phyloP scores from a whole-genome alignment of 2,797 vertebrate genomes.

The Trematomus bernacchii region DNA sequence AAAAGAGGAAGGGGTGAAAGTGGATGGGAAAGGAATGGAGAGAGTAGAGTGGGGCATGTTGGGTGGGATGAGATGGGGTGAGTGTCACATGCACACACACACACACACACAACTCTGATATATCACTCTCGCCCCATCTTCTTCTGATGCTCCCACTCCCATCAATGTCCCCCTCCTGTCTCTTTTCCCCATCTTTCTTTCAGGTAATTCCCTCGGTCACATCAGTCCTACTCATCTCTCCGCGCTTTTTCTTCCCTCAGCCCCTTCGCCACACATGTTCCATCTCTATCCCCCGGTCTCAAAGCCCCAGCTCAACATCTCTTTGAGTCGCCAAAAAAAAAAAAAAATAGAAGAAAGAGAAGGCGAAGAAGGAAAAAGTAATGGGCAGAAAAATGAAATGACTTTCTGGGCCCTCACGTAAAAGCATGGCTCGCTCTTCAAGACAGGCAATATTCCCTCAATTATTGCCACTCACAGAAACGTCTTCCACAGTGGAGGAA shows the following conservation, averaged over 20 bases:
- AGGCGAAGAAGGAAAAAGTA: constrained; percentile 69
- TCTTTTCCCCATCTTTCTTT: constrained; percentile 66
- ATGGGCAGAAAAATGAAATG: constrained; percentile 86
- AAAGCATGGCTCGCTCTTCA: constrained; percentile 74
- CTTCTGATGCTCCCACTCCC: constrained; percentile 66
- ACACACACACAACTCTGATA: constrained; percentile 50
- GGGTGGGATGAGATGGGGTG: constrained; percentile 47
- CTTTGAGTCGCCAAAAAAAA: constrained; percentile 71
- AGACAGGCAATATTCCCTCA: constrained; percentile 82
- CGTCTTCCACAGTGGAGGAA: constrained; percentile 73
- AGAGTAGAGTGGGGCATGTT: constrained; percentile 53
- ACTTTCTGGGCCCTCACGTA: constrained; percentile 82
- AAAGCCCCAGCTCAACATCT: constrained; percentile 75
- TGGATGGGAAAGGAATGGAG: constrained; percentile 57
- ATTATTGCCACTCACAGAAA: constrained; percentile 79
- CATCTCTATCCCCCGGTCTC: constrained; percentile 63
- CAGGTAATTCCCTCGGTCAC: constrained; percentile 81
- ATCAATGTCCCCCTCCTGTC: constrained; percentile 55
- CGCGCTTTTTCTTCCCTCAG: constrained; percentile 40
- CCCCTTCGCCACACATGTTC: constrained; percentile 59
- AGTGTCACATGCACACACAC: constrained; percentile 30
- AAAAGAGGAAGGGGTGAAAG: constrained; percentile 36
- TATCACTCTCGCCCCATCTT: constrained; percentile 63
- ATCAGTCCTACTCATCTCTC: constrained; percentile 79
- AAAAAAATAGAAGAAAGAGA: constrained; percentile 19